phyloP scores from a whole-genome alignment of 2,797 vertebrate species.

The Molossus alvarezi region DNA sequence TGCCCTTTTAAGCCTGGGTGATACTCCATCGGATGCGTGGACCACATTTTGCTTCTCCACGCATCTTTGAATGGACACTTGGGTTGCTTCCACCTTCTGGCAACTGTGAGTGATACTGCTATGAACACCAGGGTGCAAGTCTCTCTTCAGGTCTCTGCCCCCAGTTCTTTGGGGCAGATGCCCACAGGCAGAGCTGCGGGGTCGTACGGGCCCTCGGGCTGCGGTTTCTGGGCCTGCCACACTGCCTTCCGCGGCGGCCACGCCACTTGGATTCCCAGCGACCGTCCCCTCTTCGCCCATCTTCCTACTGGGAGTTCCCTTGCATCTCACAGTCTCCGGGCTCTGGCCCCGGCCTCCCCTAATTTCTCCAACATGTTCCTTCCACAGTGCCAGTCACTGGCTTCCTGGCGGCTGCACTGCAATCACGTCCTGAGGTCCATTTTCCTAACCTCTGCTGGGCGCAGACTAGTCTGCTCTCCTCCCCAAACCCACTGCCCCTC shows the following conservation, averaged over 20 bases:
- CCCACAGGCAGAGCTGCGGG: too few species aligned
- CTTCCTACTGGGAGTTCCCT: background rate
- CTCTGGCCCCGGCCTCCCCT: background rate
- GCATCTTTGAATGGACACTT: background rate
- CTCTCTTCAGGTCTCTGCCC: background rate
- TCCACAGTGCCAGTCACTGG: too few species aligned
- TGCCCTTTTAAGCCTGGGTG: background rate
- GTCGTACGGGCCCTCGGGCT: background rate
- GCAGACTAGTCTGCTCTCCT: background rate
- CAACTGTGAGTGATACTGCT: background rate
- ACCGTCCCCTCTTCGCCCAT: background rate
- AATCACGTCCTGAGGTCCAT: too few species aligned
- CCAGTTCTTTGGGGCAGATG: too few species aligned
- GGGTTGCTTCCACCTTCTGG: too few species aligned
- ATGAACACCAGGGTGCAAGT: background rate
- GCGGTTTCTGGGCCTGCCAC: background rate
- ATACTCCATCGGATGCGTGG: rapidly evolving
- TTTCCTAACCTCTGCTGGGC: background rate
- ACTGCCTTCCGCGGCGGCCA: background rate
- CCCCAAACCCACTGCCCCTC: background rate
- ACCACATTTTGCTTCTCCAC: background rate
- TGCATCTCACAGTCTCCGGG: background rate
- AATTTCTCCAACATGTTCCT: background rate
- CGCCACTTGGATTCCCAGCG: rapidly evolving
- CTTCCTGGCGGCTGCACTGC: background rate